Percentiles rank a stretch among this genome's conserved stretches.
Evolutionary conservation across 2,888 invertebrate species (phyloP).

Genomic region (Cyclophora albipunctata): DNA sequence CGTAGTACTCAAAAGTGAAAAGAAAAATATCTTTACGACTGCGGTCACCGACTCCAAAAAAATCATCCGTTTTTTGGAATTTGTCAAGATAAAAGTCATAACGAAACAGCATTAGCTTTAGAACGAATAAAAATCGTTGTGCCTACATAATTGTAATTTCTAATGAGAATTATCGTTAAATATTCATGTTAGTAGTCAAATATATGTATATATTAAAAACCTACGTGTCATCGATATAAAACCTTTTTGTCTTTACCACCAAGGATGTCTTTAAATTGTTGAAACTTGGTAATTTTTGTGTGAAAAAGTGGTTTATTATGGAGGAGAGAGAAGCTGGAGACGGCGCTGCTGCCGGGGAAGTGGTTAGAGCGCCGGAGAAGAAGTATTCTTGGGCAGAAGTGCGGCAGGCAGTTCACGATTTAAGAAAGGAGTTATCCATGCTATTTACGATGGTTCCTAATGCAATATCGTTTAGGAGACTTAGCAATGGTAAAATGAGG

Average conservation of each 20-base stretch:
- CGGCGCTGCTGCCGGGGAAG: slow-evolving; percentile 60
- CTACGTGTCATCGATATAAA: slow-evolving; percentile 15
- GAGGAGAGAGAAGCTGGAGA: slow-evolving; percentile 67
- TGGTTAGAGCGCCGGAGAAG: slow-evolving; percentile 49
- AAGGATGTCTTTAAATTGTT: slow-evolving; percentile 4
- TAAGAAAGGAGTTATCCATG: slow-evolving; percentile 85
- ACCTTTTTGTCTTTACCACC: slow-evolving; percentile 10
- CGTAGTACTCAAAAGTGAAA: no score
- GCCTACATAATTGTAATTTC: slow-evolving; percentile 15
- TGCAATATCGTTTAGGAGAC: slow-evolving; percentile 85
- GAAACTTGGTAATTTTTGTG: slow-evolving; percentile 10
- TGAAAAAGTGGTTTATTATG: slow-evolving; percentile 30
- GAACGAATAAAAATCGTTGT: slow-evolving; percentile 27
- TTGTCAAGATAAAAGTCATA: slow-evolving; percentile 12
- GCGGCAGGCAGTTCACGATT: slow-evolving; percentile 85
- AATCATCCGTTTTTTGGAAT: slow-evolving; percentile 30
- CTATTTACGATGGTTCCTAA: slow-evolving; percentile 88
- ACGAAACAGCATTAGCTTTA: slow-evolving; percentile 35
- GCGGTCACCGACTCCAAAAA: slow-evolving; percentile 10
- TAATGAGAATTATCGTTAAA: slow-evolving; percentile 21
- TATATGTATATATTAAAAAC: slow-evolving; percentile 6
- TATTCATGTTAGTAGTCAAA: slow-evolving; percentile 14
- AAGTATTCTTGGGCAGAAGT: slow-evolving; percentile 86
- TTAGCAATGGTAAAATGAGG: slow-evolving; percentile 86
- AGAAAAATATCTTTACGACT: not conserved